Evolutionary conservation across 1,140 invertebrate species (phyloP).

Genomic region (Xylocopa sonorina): DNA sequence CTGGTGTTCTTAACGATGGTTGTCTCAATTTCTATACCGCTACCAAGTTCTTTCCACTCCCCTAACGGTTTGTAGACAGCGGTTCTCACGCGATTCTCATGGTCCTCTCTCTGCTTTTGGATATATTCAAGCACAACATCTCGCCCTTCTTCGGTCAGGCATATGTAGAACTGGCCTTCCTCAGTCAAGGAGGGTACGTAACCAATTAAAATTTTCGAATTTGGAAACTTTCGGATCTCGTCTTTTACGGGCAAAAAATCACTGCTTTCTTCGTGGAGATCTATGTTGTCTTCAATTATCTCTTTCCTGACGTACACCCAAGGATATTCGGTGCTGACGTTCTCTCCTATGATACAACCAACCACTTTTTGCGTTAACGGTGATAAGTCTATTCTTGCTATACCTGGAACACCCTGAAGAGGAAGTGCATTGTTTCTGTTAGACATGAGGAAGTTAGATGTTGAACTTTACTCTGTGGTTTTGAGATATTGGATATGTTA

Average conservation of each 20-base stretch:
- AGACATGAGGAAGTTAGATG: neutral
- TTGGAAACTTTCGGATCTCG: conserved; percentile 82
- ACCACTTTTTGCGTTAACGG: conserved; percentile 80
- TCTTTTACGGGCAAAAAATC: conserved; percentile 83
- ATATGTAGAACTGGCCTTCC: conserved; percentile 87
- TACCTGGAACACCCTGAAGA: conserved; percentile 67
- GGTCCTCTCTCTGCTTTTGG: conserved; percentile 83
- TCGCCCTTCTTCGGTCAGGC: conserved; percentile 82
- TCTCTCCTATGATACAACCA: conserved; percentile 81
- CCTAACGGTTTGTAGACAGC: conserved; percentile 84
- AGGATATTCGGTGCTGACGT: conserved; percentile 87
- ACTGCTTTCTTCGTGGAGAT: conserved; percentile 81
- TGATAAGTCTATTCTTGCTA: conserved; percentile 75
- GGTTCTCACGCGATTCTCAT: conserved; percentile 85
- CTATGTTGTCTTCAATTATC: conserved; percentile 83
- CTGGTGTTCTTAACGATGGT: conserved; percentile 81
- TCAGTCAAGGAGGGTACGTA: conserved; percentile 85
- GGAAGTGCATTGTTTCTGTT: neutral
- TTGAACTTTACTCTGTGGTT: too few relatives aligned
- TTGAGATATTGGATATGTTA: neutral
- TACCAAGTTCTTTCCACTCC: conserved; percentile 85
- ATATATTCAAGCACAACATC: conserved; percentile 80
- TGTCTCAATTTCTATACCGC: conserved; percentile 85
- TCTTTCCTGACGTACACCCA: conserved; percentile 87
- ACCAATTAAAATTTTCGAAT: conserved; percentile 85